phyloP scores from a whole-genome alignment of 2,888 invertebrate species.

The Eilema depressum region DNA sequence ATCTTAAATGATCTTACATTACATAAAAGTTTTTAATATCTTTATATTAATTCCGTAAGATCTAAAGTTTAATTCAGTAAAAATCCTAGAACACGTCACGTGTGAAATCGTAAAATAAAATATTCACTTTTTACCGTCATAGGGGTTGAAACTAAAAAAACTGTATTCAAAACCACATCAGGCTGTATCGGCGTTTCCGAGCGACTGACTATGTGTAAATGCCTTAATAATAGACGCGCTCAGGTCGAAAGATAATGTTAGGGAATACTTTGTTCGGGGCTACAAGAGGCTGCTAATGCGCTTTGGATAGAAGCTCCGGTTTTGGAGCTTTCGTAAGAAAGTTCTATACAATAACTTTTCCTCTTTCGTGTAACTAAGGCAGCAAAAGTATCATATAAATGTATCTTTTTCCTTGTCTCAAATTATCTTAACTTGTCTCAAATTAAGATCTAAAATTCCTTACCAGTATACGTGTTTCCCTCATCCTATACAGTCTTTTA shows the following conservation, averaged over 20 bases:
- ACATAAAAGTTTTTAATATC: too few species aligned
- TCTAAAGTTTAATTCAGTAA: neutral
- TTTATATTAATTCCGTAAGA: neutral
- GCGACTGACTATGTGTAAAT: conserved; percentile 49
- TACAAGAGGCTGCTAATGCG: conserved; percentile 37
- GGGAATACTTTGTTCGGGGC: conserved; percentile 37
- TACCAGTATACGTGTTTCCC: too few species aligned
- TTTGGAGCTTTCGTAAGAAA: conserved; percentile 9
- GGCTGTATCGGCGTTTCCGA: conserved; percentile 56
- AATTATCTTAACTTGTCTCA: too few species aligned
- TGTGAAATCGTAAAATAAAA: conserved; percentile 1
- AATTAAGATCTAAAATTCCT: too few species aligned
- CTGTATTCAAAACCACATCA: conserved; percentile 43
- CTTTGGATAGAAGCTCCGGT: conserved; percentile 22
- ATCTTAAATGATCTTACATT: too few species aligned
- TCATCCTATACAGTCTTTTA: too few species aligned
- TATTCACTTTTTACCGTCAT: conserved; percentile 21
- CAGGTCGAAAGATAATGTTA: conserved; percentile 61
- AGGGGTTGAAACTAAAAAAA: conserved; percentile 36
- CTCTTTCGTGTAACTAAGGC: neutral
- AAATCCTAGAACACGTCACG: neutral
- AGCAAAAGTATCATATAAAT: neutral
- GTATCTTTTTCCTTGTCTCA: too few species aligned
- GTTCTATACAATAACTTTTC: neutral
- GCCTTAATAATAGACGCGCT: conserved; percentile 58